Conservation (phyloP, 1,140 invertebrate genomes). For the Drosophila sp. region DNA sequence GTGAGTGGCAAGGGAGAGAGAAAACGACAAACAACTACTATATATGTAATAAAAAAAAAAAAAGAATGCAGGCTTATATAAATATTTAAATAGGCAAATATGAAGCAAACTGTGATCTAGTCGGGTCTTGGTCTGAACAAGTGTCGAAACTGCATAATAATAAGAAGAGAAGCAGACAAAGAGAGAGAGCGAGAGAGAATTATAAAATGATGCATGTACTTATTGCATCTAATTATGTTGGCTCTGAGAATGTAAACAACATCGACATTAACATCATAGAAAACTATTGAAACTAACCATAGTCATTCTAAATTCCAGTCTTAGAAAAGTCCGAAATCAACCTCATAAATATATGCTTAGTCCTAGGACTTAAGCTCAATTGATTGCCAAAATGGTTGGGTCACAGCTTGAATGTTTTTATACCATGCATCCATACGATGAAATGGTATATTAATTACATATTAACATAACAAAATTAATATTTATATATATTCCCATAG, state of each 20-base stretch:
- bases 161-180: constrained; percentile 11
- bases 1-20: constrained; percentile 4
- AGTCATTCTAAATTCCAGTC: too few relatives aligned
- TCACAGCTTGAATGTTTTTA: not conserved
- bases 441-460: too few relatives aligned
- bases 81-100: constrained; percentile 72
- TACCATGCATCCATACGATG: too few relatives aligned
- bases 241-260: too few relatives aligned
- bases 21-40: constrained; percentile 10
- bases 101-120: constrained; percentile 51
- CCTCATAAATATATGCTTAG: not conserved
- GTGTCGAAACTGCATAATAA: constrained; percentile 14
- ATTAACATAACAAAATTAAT: too few relatives aligned
- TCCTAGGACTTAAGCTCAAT: constrained; percentile 7
- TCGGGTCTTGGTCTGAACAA: constrained; percentile 19
- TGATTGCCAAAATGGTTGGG: constrained; percentile 18
- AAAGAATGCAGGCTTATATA: constrained; percentile 58
- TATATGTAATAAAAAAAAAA: constrained; percentile 56
- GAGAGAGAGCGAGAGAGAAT: not conserved
- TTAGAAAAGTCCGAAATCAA: too few relatives aligned
- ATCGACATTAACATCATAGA: too few relatives aligned
- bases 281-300: too few relatives aligned
- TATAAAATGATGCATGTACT: not conserved
- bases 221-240: not conserved
- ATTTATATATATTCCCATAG: too few relatives aligned